Percentiles rank a stretch among this genome's conserved stretches.
These are phyloP conservation scores for Coregonus ussuriensis DNA, from an alignment of 2,797 vertebrate genomes.

Conservation along the genomic window DNA sequence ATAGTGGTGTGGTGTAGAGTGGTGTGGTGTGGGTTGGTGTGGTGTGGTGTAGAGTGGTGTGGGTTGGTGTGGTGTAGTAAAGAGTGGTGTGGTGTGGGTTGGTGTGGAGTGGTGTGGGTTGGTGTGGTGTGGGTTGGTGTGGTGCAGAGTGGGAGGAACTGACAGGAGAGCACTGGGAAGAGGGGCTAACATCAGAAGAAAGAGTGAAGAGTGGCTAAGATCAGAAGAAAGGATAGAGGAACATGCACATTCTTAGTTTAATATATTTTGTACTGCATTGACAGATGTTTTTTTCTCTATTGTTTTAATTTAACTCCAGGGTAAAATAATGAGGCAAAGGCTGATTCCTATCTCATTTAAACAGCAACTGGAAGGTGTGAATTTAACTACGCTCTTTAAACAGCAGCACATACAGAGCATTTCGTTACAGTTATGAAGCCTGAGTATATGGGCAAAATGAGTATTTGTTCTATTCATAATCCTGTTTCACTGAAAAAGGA, in stretches of 20 bases:
- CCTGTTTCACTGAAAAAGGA: neutral
- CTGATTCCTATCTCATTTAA: neutral
- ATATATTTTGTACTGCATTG: neutral
- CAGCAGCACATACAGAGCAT: neutral
- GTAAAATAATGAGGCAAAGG: neutral
- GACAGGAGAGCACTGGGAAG: neutral
- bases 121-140: too few relatives aligned
- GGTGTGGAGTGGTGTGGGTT: too few relatives aligned
- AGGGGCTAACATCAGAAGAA: neutral
- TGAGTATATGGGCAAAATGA: neutral
- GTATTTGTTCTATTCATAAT: neutral
- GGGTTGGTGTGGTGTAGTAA: too few relatives aligned
- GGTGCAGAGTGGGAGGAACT: constrained; percentile 7
- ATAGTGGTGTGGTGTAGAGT: too few relatives aligned
- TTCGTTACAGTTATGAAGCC: neutral
- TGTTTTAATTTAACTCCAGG: neutral
- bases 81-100: too few relatives aligned
- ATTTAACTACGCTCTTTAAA: neutral
- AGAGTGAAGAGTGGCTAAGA: neutral
- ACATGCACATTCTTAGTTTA: neutral
- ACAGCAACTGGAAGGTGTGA: neutral
- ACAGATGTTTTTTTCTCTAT: neutral
- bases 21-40: too few relatives aligned
- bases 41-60: too few relatives aligned
- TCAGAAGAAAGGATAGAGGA: neutral